Conservation (phyloP, 2,113 vertebrate species). For the Myotis davidii region DNA sequence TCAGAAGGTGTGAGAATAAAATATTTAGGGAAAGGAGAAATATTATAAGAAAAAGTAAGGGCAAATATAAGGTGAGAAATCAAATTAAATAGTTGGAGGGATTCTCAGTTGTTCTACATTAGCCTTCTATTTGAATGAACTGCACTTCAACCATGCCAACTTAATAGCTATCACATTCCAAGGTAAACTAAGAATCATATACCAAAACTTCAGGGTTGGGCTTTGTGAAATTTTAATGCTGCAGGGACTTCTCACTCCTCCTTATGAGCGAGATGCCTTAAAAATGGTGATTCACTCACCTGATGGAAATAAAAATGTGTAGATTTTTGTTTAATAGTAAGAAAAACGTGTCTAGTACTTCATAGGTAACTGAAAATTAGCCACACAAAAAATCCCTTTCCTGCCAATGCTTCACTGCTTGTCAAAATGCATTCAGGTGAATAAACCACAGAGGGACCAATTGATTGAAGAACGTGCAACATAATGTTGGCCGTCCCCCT, state of each 20-base stretch:
- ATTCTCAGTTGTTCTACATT: neutral
- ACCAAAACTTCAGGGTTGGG: neutral
- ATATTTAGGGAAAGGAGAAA: neutral
- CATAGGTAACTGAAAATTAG: neutral
- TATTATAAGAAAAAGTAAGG: neutral
- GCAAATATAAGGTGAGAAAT: slow-evolving; percentile 29
- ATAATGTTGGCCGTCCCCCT: neutral
- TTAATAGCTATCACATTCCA: neutral
- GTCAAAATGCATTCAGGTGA: slow-evolving; percentile 46
- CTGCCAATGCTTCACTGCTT: neutral
- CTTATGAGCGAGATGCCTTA: neutral
- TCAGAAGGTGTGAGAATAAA: neutral
- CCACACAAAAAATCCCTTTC: slow-evolving; percentile 19
- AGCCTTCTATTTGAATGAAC: slow-evolving; percentile 20
- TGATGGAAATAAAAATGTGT: neutral
- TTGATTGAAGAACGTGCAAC: slow-evolving; percentile 30
- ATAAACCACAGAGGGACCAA: slow-evolving; percentile 20
- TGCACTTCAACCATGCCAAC: neutral
- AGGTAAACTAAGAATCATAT: neutral
- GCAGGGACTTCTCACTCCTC: neutral
- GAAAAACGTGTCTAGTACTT: neutral
- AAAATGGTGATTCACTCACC: neutral
- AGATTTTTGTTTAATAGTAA: slow-evolving; percentile 20
- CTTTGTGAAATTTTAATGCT: slow-evolving; percentile 26
- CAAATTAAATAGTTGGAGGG: neutral